Evolutionary conservation across 2,113 vertebrate genomes (phyloP).

Genomic region (Antennarius striatus): DNA sequence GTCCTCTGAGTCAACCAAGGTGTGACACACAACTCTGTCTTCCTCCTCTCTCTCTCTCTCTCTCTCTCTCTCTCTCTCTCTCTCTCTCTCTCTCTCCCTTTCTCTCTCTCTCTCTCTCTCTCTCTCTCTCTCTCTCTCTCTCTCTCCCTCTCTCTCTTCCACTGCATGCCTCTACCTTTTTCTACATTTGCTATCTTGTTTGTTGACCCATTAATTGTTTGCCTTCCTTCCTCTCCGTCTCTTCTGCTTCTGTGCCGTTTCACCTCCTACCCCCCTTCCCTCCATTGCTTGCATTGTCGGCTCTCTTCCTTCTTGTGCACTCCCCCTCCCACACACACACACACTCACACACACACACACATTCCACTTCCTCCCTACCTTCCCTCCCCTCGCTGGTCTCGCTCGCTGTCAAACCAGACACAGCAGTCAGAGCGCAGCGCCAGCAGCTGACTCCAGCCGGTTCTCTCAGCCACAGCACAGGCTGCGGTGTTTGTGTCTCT

Average conservation of each 20-base stretch:
- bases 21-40: slow-evolving; percentile 60
- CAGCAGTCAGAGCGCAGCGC: slow-evolving; percentile 43
- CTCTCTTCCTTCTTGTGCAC: slow-evolving; percentile 40
- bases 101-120: slow-evolving; percentile 1
- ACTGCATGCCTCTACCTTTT: slow-evolving; percentile 12
- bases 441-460: slow-evolving; percentile 53
- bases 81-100: slow-evolving; percentile 19
- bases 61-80: slow-evolving; percentile 7
- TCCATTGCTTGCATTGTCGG: slow-evolving; percentile 40
- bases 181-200: slow-evolving; percentile 47
- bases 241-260: slow-evolving; percentile 58
- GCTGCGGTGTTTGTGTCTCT: slow-evolving; percentile 47
- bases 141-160: not conserved
- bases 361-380: not conserved
- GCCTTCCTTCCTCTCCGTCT: slow-evolving; percentile 61
- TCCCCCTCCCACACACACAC: too few species aligned
- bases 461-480: slow-evolving; percentile 60
- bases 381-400: slow-evolving; percentile 25
- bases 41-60: slow-evolving; percentile 2
- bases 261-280: slow-evolving; percentile 29
- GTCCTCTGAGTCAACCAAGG: slow-evolving; percentile 65
- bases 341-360: too few species aligned
- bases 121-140: not conserved
- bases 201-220: slow-evolving; percentile 58
- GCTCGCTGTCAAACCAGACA: slow-evolving; percentile 56